Percentiles rank a stretch among this genome's conserved stretches.
Evolutionary conservation across 2,888 invertebrate species (phyloP).

Genomic region (Ormyrus labotus): DNA sequence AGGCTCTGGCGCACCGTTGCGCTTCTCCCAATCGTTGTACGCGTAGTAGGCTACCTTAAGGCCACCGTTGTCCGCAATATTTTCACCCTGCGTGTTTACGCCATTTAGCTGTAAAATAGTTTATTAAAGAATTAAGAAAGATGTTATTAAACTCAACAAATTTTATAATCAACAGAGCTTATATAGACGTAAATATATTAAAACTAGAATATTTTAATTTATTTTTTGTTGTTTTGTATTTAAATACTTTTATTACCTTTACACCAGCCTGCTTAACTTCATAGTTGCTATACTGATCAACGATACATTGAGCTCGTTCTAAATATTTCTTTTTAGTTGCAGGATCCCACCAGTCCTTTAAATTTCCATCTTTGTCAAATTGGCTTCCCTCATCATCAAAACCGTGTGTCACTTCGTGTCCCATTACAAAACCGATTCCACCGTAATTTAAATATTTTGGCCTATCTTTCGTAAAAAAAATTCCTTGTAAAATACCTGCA

Average conservation of each 20-base stretch:
- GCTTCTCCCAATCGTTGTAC: constrained; percentile 84
- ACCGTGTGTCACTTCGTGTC: constrained; percentile 94
- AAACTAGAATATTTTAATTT: background rate
- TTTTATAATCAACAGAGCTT: too few species aligned
- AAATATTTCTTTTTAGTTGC: constrained; percentile 88
- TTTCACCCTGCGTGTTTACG: constrained; percentile 93
- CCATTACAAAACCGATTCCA: constrained; percentile 92
- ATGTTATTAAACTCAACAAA: background rate
- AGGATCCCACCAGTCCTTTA: constrained; percentile 94
- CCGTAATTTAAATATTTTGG: constrained; percentile 94
- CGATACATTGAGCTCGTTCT: constrained; percentile 90
- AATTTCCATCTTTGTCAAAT: constrained; percentile 93
- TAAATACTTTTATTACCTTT: constrained; percentile 78
- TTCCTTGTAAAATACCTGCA: constrained; percentile 93
- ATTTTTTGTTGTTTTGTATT: background rate
- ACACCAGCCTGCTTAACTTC: constrained; percentile 85
- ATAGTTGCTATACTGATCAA: constrained; percentile 94
- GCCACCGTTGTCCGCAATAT: constrained; percentile 95
- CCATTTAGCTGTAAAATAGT: constrained; percentile 84
- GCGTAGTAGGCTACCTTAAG: constrained; percentile 92
- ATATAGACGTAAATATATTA: too few species aligned
- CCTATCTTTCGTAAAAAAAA: constrained; percentile 90
- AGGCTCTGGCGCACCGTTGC: constrained; percentile 80
- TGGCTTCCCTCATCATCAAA: constrained; percentile 91
- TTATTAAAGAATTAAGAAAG: background rate